These are phyloP conservation scores for Heliconius himera DNA, from an alignment of 1,140 invertebrate species.

Conservation along the genomic window DNA sequence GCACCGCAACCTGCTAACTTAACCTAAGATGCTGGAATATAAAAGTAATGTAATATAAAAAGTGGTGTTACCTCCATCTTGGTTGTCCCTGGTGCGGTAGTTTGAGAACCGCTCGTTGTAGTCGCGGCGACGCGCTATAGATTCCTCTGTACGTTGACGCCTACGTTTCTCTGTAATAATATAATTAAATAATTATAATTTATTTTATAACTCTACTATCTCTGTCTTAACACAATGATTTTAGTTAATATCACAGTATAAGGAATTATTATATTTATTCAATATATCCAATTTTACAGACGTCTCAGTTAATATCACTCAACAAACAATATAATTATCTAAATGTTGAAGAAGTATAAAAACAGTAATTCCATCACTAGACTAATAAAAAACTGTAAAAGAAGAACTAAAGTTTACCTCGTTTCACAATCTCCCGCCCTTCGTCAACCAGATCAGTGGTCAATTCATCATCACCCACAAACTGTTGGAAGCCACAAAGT, in stretches of 20 bases:
- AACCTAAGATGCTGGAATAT: constrained; percentile 5
- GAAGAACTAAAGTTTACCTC: constrained; percentile 83
- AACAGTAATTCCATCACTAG: too few relatives aligned
- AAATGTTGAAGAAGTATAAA: too few relatives aligned
- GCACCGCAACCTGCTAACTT: too few relatives aligned
- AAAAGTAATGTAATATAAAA: not conserved
- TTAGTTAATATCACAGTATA: too few relatives aligned
- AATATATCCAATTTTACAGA: too few relatives aligned
- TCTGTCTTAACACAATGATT: too few relatives aligned
- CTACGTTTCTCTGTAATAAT: constrained; percentile 87
- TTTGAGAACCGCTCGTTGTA: constrained; percentile 85
- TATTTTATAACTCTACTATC: too few relatives aligned
- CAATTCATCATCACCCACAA: constrained; percentile 95
- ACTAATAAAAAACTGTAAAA: too few relatives aligned
- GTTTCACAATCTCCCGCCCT: constrained; percentile 93
- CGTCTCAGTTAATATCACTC: too few relatives aligned
- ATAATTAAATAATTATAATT: too few relatives aligned
- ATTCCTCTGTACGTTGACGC: constrained; percentile 90
- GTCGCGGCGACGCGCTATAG: constrained; percentile 87
- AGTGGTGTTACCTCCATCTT: constrained; percentile 73
- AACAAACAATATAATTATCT: too few relatives aligned
- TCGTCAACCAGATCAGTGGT: constrained; percentile 96
- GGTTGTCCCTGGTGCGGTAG: constrained; percentile 77
- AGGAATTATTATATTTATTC: too few relatives aligned
- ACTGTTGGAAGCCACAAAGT: constrained; percentile 97